Conservation (phyloP, 2,113 vertebrate genomes). For the Corythornis cristatus region DNA sequence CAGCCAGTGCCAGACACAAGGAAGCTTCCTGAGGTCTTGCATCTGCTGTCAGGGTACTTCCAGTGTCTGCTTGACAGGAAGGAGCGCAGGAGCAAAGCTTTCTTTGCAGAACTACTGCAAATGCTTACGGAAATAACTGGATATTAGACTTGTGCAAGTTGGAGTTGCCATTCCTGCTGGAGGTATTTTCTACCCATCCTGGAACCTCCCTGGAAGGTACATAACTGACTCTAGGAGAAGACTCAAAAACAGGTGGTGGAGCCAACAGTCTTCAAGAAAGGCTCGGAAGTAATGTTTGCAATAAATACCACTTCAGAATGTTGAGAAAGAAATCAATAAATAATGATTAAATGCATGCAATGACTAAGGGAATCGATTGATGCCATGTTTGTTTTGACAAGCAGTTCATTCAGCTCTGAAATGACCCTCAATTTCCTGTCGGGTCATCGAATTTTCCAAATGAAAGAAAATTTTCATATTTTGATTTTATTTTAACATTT, state of each 20-base stretch:
- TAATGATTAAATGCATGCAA: not conserved
- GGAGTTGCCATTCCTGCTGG: not conserved
- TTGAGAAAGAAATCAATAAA: not conserved
- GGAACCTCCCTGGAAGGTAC: not conserved
- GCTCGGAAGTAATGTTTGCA: not conserved
- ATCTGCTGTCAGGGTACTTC: not conserved
- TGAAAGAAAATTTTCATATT: not conserved
- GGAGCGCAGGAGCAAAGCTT: not conserved
- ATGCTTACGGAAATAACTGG: not conserved
- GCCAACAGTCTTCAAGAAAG: not conserved
- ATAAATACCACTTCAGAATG: not conserved
- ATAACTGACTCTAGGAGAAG: not conserved
- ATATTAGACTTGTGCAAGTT: not conserved
- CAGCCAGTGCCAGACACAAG: not conserved
- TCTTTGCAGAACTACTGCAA: not conserved
- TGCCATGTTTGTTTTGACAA: conserved; percentile 6
- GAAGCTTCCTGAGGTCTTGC: not conserved
- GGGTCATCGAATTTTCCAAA: not conserved
- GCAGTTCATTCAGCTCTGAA: not conserved
- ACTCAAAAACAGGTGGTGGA: not conserved
- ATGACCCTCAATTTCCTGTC: not conserved
- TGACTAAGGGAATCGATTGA: not conserved
- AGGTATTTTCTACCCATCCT: not conserved
- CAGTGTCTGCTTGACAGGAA: not conserved
- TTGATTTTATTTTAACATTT: not conserved